Evolutionary conservation across 2,113 vertebrate genomes (phyloP), one percentile per base, ranked within the genome.

Genomic region (Daphoenositta chrysoptera): DNA sequence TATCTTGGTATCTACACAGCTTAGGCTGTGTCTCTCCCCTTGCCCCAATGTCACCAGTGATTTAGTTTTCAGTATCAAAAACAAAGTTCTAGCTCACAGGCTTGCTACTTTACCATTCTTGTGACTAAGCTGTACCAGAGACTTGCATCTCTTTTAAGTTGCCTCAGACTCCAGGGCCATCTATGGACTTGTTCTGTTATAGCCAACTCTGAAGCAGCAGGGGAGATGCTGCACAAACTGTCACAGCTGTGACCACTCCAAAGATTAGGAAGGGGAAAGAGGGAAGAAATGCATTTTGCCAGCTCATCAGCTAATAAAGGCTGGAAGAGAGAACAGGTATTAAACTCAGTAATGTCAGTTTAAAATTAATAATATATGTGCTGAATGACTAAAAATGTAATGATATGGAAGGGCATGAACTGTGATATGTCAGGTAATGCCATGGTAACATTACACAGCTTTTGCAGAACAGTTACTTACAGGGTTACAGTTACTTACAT

Each of bases 71-170:
- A 58, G 53, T 45, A 87, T 68, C 40, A 89, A 82, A 94, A 63
- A 45, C 57, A 88, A 81, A 94, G 66, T 53, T 84, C 91, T 72
- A 87, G 87, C 65, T 94, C 64, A 15, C 35, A 87, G 73, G n/a
- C 48, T 94, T 89, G 81, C 91, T 95, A 94, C 89, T 91, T 95
- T 94, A 91, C 93, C 94, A 94, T 95, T 95, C 56, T 78, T 85
- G 93, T 94, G 93, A 87, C 91, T 97, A 95, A 92, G 94, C 86
- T 95, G 94, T 68, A 68, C 84, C 56, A 87, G 64, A 94, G 68
- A 33, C 47, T 87, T 35, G 94, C 79, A 65, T 76, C 88, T 93
- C 75, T 89, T 47, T 85, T 87, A 87, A 87, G 93, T 48, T 96
- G 90, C 86, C 83, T 92, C 93, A 94, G 89, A 70, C 39, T 71